phyloP scores from a whole-genome alignment of 1,140 invertebrate genomes.

The Temnothorax nylanderi region DNA sequence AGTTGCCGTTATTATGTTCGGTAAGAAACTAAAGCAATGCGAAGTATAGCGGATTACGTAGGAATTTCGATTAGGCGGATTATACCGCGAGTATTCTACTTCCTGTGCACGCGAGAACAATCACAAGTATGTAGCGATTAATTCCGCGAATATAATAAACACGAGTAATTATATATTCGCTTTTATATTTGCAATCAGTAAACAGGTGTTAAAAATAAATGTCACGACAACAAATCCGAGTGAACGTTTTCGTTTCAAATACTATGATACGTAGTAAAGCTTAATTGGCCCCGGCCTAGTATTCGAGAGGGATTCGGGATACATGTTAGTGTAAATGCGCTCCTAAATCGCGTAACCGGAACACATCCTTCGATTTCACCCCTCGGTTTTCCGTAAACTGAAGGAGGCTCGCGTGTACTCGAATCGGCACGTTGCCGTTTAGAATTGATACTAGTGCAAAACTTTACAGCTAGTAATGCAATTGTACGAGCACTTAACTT shows the following conservation, averaged over 20 bases:
- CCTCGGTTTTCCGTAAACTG: neutral
- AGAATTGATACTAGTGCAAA: neutral
- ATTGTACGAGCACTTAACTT: constrained; percentile 3
- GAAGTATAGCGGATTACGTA: neutral
- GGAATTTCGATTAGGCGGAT: neutral
- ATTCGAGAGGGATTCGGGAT: neutral
- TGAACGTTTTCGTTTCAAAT: neutral
- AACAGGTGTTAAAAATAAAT: neutral
- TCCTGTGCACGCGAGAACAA: neutral
- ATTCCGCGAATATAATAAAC: neutral
- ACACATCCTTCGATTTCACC: neutral
- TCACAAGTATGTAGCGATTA: neutral
- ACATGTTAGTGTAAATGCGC: neutral
- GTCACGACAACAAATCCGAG: neutral
- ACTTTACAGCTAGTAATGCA: neutral
- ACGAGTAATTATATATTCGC: neutral
- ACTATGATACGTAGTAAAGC: neutral
- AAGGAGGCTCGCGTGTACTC: neutral
- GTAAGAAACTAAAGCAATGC: constrained; percentile 66
- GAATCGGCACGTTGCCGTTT: neutral
- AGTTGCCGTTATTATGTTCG: constrained; percentile 80
- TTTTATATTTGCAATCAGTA: constrained; percentile 8
- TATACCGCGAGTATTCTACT: neutral
- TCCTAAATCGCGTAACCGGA: constrained; percentile 3
- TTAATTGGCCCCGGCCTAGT: neutral